phyloP scores from a whole-genome alignment of 1,140 invertebrate genomes.

The Lepidurus apus region DNA sequence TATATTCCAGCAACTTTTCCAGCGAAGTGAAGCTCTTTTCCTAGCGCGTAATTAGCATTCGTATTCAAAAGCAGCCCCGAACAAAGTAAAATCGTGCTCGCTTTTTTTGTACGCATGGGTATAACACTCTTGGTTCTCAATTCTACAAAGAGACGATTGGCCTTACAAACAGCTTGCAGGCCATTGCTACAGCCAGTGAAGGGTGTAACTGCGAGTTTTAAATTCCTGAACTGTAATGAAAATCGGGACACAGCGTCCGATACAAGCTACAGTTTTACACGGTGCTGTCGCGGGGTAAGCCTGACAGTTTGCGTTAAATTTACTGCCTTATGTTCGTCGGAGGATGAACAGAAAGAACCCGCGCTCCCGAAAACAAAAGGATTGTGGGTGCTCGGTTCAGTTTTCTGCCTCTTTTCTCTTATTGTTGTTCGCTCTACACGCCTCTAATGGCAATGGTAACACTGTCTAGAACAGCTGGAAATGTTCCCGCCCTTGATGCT shows the following conservation, averaged over 20 bases:
- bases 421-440: not conserved
- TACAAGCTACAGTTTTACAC: too few relatives aligned
- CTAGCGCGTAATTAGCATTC: not conserved
- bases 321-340: too few relatives aligned
- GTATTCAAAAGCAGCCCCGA: not conserved
- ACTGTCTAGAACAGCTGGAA: not conserved
- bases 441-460: conserved; percentile 5
- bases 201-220: too few relatives aligned
- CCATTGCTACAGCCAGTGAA: too few relatives aligned
- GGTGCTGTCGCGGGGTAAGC: too few relatives aligned
- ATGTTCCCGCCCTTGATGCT: not conserved
- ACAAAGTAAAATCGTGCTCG: not conserved
- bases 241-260: too few relatives aligned
- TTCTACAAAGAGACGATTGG: not conserved
- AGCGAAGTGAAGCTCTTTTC: not conserved
- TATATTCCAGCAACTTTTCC: not conserved
- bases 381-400: not conserved
- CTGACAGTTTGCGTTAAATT: too few relatives aligned
- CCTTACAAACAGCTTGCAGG: too few relatives aligned
- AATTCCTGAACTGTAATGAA: too few relatives aligned
- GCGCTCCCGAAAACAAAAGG: not conserved
- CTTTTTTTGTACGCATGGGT: not conserved
- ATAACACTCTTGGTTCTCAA: not conserved
- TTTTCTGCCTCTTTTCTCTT: not conserved
- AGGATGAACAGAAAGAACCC: not conserved